Conservation (phyloP, 2,113 vertebrate species). For the Ramphastos sulfuratus region DNA sequence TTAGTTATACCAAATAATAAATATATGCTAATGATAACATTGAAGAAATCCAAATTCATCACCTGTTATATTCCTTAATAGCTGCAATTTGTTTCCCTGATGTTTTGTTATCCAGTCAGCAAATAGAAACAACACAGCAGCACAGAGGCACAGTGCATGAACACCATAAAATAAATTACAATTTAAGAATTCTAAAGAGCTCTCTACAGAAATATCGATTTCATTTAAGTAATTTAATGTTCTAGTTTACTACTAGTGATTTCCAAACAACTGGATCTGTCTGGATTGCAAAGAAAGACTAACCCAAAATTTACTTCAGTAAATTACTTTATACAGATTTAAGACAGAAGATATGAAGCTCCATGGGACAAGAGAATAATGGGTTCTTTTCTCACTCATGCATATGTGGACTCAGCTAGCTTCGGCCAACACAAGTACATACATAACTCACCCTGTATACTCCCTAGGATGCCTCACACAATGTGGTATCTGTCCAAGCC, state of each 20-base stretch:
- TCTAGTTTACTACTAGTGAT: not conserved
- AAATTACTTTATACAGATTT: not conserved
- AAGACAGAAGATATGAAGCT: not conserved
- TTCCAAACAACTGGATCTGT: not conserved
- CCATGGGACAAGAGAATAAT: not conserved
- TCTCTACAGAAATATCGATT: not conserved
- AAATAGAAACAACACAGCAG: not conserved
- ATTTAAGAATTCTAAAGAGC: not conserved
- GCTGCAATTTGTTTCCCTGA: not conserved
- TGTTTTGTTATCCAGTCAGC: not conserved
- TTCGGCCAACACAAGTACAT: not conserved
- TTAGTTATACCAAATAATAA: not conserved
- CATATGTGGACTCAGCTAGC: not conserved
- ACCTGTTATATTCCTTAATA: not conserved
- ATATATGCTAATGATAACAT: not conserved
- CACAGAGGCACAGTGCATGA: not conserved
- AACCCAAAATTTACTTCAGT: not conserved
- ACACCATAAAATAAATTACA: not conserved
- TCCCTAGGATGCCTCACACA: not conserved
- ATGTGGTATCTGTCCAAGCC: not conserved
- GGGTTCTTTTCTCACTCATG: not conserved
- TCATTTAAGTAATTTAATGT: not conserved
- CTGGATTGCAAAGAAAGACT: not conserved
- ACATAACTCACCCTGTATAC: not conserved
- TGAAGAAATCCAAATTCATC: not conserved